Base-by-base conservation (phyloP, 23 tunicate species). In the Styela clava region DNA sequence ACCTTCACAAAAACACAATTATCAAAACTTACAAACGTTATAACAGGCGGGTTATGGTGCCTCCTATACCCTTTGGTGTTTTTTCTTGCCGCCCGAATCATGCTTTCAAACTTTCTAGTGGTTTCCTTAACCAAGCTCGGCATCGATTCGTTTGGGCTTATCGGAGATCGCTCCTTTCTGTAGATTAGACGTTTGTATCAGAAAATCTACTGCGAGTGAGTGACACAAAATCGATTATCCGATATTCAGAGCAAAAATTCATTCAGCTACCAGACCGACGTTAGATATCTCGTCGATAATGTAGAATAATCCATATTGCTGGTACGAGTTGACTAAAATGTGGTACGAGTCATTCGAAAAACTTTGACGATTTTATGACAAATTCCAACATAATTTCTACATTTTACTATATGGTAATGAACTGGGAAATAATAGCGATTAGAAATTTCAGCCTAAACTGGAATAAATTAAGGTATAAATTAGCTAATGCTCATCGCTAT, bases 61-160 rank as follows among this genome's bases (percentile, higher is more conserved):
- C 81, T 52, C 31, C 24, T 76, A 76, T 76, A 2, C 37, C 81
- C 81, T 36, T 64, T 36, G 37, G 81, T 44, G 44, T 25, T 76
- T n/a, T 76, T 76, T 56, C 81, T 52, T 23, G 81, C 81, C 24
- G 67, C 35, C 29, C 81, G 81, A 23, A 76, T 76, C 81, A 76
- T 76, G 65, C 65, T 76, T 52, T 76, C 81, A 44, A 76, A 76
- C 81, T 76, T 76, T 44, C 64, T 76, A 25, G 81, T 76, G 29
- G 81, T 76, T 76, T 76, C 81, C 65, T 76, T 76, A 22, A 76
- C 81, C 28, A 76, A 56, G 65, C 81, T 76, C n/a, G 81, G 81
- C 81, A 76, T 76, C 29, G 81, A 76, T 76, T 22, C 71, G 71
- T 25, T 67, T 67, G 71, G 71, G 21, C 24, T 25, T 44, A 44